Conservation (phyloP, 2,113 vertebrate genomes). For the Cygnus atratus region DNA sequence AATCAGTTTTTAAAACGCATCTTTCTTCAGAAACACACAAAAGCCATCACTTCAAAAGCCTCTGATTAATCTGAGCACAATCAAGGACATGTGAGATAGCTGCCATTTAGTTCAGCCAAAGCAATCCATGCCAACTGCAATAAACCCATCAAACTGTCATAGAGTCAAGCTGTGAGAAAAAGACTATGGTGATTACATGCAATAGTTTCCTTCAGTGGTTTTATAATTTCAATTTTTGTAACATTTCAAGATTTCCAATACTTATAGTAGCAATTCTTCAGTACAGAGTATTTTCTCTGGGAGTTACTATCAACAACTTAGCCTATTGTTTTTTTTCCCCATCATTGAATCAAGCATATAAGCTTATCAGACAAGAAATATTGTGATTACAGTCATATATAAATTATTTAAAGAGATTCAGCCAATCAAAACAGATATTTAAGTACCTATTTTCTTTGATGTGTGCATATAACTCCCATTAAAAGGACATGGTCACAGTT, state of each 20-base stretch:
- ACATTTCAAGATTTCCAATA: conserved; percentile 79
- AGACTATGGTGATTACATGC: conserved; percentile 66
- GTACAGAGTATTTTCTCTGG: conserved; percentile 70
- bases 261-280: conserved; percentile 59
- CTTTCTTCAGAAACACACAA: conserved; percentile 54
- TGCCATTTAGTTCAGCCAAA: conserved; percentile 75
- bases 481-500: conserved; percentile 47
- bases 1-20: conserved; percentile 61
- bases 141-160: conserved; percentile 78
- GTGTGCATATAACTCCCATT: conserved; percentile 58
- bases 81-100: conserved; percentile 69
- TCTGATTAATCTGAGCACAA: conserved; percentile 77
- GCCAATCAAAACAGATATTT: conserved; percentile 71
- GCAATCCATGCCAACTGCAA: conserved; percentile 76
- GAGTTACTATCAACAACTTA: conserved; percentile 75
- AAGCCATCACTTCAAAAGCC: conserved; percentile 71
- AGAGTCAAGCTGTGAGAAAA: conserved; percentile 78
- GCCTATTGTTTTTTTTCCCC: conserved; percentile 77
- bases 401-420: conserved; percentile 73
- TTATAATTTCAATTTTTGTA: conserved; percentile 80
- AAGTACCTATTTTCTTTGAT: conserved; percentile 64
- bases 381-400: conserved; percentile 69
- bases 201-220: conserved; percentile 75
- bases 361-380: conserved; percentile 79
- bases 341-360: conserved; percentile 73